Percentiles rank a stretch among this genome's conserved stretches.
These are phyloP conservation scores for Micronisus gabar DNA, from an alignment of 2,113 vertebrate genomes.

Conservation along the genomic window DNA sequence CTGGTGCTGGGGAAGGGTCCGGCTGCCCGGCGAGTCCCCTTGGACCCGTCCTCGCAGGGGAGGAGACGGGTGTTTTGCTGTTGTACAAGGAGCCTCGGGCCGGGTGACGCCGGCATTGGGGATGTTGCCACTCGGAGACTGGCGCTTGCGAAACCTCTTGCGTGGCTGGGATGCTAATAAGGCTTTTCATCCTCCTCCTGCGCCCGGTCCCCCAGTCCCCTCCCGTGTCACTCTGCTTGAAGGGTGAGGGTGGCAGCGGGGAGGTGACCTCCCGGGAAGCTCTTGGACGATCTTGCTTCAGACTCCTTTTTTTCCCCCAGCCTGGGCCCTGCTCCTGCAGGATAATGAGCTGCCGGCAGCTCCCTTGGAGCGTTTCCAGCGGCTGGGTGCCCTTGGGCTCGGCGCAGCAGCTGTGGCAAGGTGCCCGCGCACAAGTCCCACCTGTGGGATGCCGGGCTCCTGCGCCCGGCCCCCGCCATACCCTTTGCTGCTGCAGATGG, in stretches of 20 bases:
- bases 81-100: background rate
- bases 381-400: background rate
- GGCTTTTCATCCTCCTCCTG: background rate
- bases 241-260: background rate
- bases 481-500: background rate
- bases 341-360: background rate
- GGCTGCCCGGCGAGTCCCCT: accelerated
- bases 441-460: background rate
- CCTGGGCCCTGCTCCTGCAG: background rate
- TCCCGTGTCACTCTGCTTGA: background rate
- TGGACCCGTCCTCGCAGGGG: background rate
- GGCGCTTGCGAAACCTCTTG: background rate
- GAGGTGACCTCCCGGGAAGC: background rate
- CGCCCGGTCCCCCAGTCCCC: background rate
- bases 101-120: accelerated
- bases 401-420: background rate
- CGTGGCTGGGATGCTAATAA: background rate
- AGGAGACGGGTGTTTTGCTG: too few relatives aligned
- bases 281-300: background rate
- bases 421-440: background rate
- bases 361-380: background rate
- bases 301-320: background rate
- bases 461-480: accelerated
- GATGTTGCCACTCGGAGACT: background rate
- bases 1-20: background rate